Evolutionary conservation across 1,140 invertebrate species (phyloP), one percentile per base, ranked within the genome.

Genomic region (Trachelipus rathkii): DNA sequence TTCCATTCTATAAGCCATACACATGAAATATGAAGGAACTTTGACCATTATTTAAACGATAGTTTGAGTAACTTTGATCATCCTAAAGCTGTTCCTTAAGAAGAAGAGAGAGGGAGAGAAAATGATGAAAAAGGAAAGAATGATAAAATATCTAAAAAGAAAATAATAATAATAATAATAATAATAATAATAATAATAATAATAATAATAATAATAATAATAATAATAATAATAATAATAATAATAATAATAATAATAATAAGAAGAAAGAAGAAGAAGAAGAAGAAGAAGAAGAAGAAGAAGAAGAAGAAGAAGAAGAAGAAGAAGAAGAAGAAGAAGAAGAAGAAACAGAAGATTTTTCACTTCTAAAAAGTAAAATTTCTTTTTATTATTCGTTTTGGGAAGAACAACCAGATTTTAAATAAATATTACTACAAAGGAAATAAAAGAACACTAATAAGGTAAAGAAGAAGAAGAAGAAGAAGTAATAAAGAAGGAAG

Each of bases 21-120:
- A 60, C 77, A 78, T 78, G 77, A 78, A 78, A 78, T 78, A 78
- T 78, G 77, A 78, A 78, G 44, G 74, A 78, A 78, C 77, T 78
- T 78, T 73, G 23, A 73, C 77, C 77, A 78, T 78, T 78, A 78
- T 78, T 78, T 78, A 78, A 78, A 78, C 77, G 77, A 78, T 78
- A 78, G 77, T 78, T 78, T 72, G 44, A 60, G n/a, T 24, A 78
- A 78, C 68, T 78, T 78, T 78, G 77, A 78, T 78, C 72, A 78
- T 78, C 73, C 73, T 19, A 60, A 60, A 60, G 50, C 50, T 60
- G 50, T 60, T 60, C 50, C 19, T 60, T 19, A 19, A 15, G 50
- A 60, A 19, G 2, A 60, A 60, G 50, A 60, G 3, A 8, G 8
- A 60, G 50, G 50, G 8, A 19, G 50, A 19, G 1, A 19, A 8